Evolutionary conservation across 1,140 invertebrate species (phyloP).

Genomic region (Lethocerus indicus): DNA sequence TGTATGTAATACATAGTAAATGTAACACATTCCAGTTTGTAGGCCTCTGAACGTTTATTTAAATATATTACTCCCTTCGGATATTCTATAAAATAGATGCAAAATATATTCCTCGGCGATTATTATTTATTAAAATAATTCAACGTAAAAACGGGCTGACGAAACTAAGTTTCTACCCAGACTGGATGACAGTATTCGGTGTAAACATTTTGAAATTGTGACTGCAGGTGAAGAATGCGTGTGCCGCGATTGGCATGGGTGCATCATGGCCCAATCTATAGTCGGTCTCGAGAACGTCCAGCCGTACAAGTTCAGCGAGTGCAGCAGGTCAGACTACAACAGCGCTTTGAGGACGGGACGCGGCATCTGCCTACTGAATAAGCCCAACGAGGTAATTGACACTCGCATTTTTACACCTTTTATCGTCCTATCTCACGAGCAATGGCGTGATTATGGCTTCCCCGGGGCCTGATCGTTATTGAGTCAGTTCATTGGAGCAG

Average conservation of each 20-base stretch:
- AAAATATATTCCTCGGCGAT: not conserved
- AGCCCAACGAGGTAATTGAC: conserved; percentile 56
- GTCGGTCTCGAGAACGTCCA: conserved; percentile 74
- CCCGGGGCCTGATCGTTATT: too few relatives aligned
- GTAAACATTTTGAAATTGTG: not conserved
- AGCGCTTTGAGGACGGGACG: conserved; percentile 57
- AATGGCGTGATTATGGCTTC: too few relatives aligned
- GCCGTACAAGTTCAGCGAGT: conserved; percentile 85
- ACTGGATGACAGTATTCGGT: not conserved
- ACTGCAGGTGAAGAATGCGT: conserved; percentile 49
- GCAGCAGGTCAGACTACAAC: conserved; percentile 72
- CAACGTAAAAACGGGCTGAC: not conserved
- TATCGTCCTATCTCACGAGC: too few relatives aligned
- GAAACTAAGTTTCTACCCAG: not conserved
- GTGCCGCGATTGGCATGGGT: conserved; percentile 87
- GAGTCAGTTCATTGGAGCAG: too few relatives aligned
- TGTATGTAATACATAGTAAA: too few relatives aligned
- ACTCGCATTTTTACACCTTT: conserved; percentile 12
- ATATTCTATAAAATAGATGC: not conserved
- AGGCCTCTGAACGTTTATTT: too few relatives aligned
- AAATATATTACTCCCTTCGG: not conserved
- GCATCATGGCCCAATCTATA: conserved; percentile 87
- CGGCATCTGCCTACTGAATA: conserved; percentile 75
- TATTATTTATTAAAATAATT: too few relatives aligned
- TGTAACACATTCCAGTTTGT: too few relatives aligned